phyloP scores from a whole-genome alignment of 2,113 vertebrate species.

The Isichthys henryi region DNA sequence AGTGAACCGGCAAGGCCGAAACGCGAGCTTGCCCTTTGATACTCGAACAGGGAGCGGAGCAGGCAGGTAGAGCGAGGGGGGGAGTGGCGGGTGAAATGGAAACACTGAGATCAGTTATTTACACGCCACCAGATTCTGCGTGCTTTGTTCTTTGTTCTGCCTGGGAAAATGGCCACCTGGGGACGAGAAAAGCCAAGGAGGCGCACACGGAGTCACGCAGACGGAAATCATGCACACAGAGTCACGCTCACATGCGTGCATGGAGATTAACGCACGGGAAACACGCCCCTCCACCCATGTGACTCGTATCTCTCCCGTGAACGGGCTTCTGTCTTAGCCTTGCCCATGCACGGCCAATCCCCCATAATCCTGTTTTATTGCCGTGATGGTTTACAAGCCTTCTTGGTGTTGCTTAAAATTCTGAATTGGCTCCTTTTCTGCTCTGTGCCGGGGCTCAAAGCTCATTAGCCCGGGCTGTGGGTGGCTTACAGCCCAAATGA shows the following conservation, averaged over 20 bases:
- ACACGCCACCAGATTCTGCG: background rate
- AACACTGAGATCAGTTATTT: conserved; percentile 14
- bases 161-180: background rate
- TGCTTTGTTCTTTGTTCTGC: background rate
- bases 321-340: conserved; percentile 17
- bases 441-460: conserved; percentile 24
- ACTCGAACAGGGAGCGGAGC: background rate
- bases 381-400: conserved; percentile 25
- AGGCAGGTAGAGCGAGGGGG: background rate
- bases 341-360: conserved; percentile 21
- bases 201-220: background rate
- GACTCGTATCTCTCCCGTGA: background rate
- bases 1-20: background rate
- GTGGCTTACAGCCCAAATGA: conserved; percentile 38
- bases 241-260: background rate
- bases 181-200: background rate
- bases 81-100: background rate
- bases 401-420: conserved; percentile 31
- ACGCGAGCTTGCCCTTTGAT: background rate
- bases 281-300: background rate
- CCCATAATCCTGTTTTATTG: conserved; percentile 31
- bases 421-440: conserved; percentile 29
- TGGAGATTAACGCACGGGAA: background rate
- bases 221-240: background rate
- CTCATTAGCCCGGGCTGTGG: conserved; percentile 37